phyloP scores from a whole-genome alignment of 2,113 vertebrate genomes.

The Poicephalus gulielmi region DNA sequence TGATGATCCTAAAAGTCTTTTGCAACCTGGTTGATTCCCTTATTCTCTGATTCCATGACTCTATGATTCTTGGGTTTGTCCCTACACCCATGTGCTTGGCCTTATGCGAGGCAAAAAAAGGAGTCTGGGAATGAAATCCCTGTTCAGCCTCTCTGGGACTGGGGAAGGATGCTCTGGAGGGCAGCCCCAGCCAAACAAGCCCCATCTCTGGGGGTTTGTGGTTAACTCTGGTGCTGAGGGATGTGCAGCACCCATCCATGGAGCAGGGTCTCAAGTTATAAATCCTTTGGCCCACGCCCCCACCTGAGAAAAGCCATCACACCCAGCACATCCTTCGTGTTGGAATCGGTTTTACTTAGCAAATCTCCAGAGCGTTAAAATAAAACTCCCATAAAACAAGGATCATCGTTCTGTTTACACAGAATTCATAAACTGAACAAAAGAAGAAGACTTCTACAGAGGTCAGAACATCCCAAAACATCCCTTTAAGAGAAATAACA shows the following conservation, averaged over 20 bases:
- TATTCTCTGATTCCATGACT: neutral
- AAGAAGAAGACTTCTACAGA: constrained; percentile 84
- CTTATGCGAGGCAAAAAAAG: neutral
- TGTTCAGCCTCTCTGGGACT: accelerated
- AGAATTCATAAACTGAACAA: constrained; percentile 49
- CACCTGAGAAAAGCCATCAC: neutral
- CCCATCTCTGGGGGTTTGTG: accelerated
- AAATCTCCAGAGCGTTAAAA: constrained; percentile 74
- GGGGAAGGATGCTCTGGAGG: neutral
- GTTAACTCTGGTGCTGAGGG: neutral
- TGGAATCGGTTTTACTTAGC: constrained; percentile 50
- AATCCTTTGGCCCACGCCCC: neutral
- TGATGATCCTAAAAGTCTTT: neutral
- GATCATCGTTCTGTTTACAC: constrained; percentile 6
- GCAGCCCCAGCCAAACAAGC: neutral
- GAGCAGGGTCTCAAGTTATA: neutral
- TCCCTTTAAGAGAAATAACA: constrained; percentile 78
- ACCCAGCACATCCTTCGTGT: neutral
- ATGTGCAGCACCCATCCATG: accelerated
- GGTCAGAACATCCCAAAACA: constrained; percentile 75
- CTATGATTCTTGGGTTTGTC: neutral
- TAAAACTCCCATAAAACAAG: constrained; percentile 47
- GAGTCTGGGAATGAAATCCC: neutral
- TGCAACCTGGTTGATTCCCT: neutral
- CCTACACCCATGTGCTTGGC: accelerated